A percentile compares a stretch with the other conserved stretches of the same genome.
Conservation (phyloP, 2,113 vertebrate genomes). For the Mus spicilegus region DNA sequence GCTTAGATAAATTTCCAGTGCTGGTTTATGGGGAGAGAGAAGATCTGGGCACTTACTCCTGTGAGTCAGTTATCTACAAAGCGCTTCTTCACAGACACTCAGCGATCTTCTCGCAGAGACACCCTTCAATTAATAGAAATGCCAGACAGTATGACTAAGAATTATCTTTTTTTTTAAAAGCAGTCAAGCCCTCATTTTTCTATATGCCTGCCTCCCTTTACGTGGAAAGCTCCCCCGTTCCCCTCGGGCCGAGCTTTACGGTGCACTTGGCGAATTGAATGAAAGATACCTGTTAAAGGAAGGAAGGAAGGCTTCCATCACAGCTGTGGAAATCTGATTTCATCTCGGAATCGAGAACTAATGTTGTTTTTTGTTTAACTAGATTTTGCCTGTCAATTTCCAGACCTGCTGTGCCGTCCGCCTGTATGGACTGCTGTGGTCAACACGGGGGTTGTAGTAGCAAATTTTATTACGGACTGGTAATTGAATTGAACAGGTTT, state of each 20-base stretch:
- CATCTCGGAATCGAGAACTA: constrained; percentile 85
- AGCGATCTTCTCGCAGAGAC: neutral
- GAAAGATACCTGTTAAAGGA: constrained; percentile 78
- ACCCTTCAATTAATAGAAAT: neutral
- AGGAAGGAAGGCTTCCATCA: constrained; percentile 76
- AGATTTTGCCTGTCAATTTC: constrained; percentile 90
- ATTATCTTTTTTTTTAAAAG: neutral
- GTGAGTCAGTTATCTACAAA: neutral
- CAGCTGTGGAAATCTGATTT: constrained; percentile 87
- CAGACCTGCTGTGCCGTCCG: constrained; percentile 87
- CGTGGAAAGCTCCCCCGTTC: constrained; percentile 54
- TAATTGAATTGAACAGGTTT: constrained; percentile 92
- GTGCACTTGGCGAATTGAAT: constrained; percentile 69
- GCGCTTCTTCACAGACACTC: neutral
- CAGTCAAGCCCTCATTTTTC: constrained; percentile 63
- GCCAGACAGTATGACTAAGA: neutral
- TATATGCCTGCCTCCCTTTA: neutral
- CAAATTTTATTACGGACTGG: constrained; percentile 90
- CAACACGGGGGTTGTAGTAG: constrained; percentile 85
- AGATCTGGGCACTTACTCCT: neutral
- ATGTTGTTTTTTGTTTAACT: constrained; percentile 88
- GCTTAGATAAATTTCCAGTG: neutral
- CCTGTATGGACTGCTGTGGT: constrained; percentile 87
- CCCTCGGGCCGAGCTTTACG: constrained; percentile 60
- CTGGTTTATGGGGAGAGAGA: neutral